Base-by-base conservation (phyloP, 2,888 invertebrate genomes). In the Stenodema calcarata region DNA sequence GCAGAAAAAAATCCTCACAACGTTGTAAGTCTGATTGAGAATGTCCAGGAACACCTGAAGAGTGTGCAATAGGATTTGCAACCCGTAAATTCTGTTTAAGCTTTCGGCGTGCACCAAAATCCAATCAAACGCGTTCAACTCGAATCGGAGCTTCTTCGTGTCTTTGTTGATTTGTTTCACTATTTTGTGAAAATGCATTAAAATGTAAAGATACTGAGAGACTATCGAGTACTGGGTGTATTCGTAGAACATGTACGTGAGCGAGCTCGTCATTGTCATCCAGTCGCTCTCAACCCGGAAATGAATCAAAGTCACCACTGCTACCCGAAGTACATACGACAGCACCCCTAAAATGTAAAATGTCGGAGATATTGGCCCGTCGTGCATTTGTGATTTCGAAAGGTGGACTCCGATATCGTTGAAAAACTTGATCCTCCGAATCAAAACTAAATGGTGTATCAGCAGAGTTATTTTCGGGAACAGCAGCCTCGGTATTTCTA, bases 391-490 rank as follows among this genome's bases (percentile, higher is more conserved):
- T 11, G 62, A 62, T 27, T 11, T 11, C n/a, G 50, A 50, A 62
- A 62, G 18, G 6, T 62, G 11, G 9, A 18, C 23, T 62, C 18
- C 62, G 11, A 62, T 62, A 23, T 27, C 27, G 27, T 27, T 9
- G 62, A 62, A 23, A 62, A 62, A 18, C 9, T 62, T 23, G 4
- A 23, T 7, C 11, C 12, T n/a, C 7, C 62, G 62, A 27, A 62
- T 23, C 7, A 23, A 9, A 23, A 62, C 27, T 23, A 23, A 44
- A 14, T 78, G 78, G 23, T 78, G 78, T 14, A 78, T 42, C 18
- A 78, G 18, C 41, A 78, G 27, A 27, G 78, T 78, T n/a, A 78
- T 0, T 78, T 78, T 78, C 2, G 78, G 78, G 23, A 78, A 78
- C 18, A 78, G 44, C n/a, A 4, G 7, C 27, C 78, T 41, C 14